Evolutionary conservation across 2,797 vertebrate genomes (phyloP).

Genomic region (Melanotaenia nigrans): DNA sequence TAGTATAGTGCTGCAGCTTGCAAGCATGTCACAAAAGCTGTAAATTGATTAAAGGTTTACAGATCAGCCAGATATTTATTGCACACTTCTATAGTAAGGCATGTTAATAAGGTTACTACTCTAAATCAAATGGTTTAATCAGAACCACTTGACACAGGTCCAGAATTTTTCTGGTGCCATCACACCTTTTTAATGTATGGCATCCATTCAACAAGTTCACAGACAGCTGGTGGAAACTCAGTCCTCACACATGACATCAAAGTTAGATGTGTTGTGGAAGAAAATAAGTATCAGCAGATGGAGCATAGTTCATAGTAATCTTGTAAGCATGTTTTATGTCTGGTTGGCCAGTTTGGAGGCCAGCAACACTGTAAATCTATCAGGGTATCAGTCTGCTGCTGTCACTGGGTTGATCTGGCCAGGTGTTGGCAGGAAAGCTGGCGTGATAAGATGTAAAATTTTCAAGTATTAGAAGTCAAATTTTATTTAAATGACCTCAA

Average conservation of each 20-base stretch:
- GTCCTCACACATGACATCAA: not conserved
- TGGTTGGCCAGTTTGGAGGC: no score
- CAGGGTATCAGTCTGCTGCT: no score
- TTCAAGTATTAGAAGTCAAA: no score
- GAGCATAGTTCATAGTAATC: no score
- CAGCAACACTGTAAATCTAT: no score
- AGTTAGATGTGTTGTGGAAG: not conserved
- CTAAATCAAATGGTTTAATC: conserved; percentile 24
- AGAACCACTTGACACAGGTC: not conserved
- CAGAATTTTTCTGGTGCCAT: conserved; percentile 4
- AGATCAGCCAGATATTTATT: conserved; percentile 21
- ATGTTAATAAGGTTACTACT: conserved; percentile 7
- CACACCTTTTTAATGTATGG: not conserved
- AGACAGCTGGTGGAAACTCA: conserved; percentile 1
- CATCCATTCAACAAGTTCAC: not conserved
- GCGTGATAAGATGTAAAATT: no score
- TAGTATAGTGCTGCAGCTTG: conserved; percentile 7
- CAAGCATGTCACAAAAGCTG: conserved; percentile 21
- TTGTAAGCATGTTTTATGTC: no score
- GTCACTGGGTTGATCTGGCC: no score
- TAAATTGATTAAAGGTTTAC: conserved; percentile 30
- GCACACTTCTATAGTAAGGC: not conserved
- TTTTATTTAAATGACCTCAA: no score
- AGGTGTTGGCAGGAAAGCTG: no score
- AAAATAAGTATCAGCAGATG: no score